Percentiles rank a stretch among this genome's conserved stretches.
phyloP scores from a whole-genome alignment of 2,113 vertebrate species.

The rat (Rattus norvegicus) region DNA sequence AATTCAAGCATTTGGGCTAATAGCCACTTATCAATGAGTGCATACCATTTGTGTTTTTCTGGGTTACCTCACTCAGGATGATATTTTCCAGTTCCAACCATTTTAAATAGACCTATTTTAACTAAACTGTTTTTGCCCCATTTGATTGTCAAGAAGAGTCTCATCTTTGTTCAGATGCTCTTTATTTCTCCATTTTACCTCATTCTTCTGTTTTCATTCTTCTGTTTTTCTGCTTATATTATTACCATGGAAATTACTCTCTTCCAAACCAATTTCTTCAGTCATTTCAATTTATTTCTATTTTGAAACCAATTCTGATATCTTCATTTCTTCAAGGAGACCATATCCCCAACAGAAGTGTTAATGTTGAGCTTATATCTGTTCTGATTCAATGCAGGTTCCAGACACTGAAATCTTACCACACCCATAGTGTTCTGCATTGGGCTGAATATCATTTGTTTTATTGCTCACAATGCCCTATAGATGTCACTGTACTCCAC shows the following conservation, averaged over 20 bases:
- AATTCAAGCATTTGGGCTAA: too few relatives aligned
- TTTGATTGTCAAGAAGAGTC: neutral
- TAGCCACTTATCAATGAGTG: too few relatives aligned
- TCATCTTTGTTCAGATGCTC: constrained; percentile 25
- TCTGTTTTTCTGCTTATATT: constrained; percentile 66
- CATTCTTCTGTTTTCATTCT: constrained; percentile 56
- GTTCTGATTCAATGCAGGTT: constrained; percentile 57
- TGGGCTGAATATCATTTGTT: neutral
- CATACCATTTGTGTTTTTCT: too few relatives aligned
- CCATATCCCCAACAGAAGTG: constrained; percentile 47
- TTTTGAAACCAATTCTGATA: constrained; percentile 49
- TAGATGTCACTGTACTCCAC: constrained; percentile 87
- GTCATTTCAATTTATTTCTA: constrained; percentile 72
- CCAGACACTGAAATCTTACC: constrained; percentile 38
- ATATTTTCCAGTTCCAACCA: too few relatives aligned
- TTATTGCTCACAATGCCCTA: constrained; percentile 66
- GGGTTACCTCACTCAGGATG: too few relatives aligned
- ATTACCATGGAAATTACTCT: constrained; percentile 85
- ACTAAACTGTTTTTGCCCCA: neutral
- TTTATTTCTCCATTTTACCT: constrained; percentile 34
- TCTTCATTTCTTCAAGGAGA: constrained; percentile 62
- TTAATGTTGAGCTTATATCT: constrained; percentile 64
- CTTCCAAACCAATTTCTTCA: constrained; percentile 64
- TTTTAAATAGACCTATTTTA: constrained; percentile 41
- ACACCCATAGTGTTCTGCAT: constrained; percentile 36